phyloP scores from a whole-genome alignment of 2,888 invertebrate species.

The Falcaria lacertinaria region DNA sequence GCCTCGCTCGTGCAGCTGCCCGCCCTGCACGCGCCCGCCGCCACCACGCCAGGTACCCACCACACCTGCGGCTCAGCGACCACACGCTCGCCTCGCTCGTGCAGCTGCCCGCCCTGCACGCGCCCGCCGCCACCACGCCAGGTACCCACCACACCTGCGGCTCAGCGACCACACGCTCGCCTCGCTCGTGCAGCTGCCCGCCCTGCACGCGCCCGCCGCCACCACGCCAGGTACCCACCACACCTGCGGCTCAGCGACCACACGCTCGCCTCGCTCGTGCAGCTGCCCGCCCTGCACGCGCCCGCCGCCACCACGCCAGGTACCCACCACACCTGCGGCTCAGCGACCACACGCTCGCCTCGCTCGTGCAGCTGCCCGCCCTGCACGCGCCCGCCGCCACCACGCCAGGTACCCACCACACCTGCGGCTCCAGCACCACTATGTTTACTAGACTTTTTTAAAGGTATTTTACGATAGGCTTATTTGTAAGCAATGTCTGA shows the following conservation, averaged over 20 bases:
- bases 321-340: slow-evolving; percentile 6
- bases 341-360: too few relatives aligned
- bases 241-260: too few relatives aligned
- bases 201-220: not conserved
- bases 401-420: slow-evolving; percentile 28
- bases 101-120: not conserved
- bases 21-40: not conserved
- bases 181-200: not conserved
- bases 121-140: slow-evolving; percentile 25
- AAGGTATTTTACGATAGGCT: too few relatives aligned
- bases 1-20: not conserved
- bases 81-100: not conserved
- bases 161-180: not conserved
- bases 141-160: slow-evolving; percentile 16
- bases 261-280: too few relatives aligned
- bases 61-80: not conserved
- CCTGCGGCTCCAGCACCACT: too few relatives aligned
- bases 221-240: slow-evolving; percentile 34
- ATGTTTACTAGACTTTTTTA: too few relatives aligned
- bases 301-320: slow-evolving; percentile 31
- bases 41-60: slow-evolving; percentile 34
- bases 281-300: too few relatives aligned
- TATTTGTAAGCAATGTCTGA: too few relatives aligned
- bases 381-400: slow-evolving; percentile 10
- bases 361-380: too few relatives aligned